These are phyloP conservation scores for Crotalus viridis DNA, from an alignment of 2,113 vertebrate genomes.

Conservation along the genomic window DNA sequence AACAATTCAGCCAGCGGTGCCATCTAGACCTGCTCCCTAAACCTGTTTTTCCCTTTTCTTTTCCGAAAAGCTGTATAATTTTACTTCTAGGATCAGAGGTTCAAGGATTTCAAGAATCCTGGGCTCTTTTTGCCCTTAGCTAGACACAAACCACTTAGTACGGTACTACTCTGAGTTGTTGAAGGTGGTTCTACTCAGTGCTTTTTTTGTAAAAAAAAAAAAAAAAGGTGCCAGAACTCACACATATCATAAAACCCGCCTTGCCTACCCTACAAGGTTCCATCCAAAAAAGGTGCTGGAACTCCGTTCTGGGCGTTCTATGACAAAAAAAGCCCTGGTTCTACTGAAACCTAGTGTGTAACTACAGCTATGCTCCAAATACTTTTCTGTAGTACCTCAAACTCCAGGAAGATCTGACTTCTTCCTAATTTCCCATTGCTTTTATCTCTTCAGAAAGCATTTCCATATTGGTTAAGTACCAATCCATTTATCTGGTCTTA, in stretches of 20 bases:
- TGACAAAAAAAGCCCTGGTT: neutral
- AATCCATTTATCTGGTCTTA: neutral
- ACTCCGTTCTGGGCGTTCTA: too few species aligned
- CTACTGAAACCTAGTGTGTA: neutral
- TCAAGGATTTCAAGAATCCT: neutral
- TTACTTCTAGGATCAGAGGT: neutral
- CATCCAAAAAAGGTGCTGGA: too few species aligned
- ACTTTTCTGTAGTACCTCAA: neutral
- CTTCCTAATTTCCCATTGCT: neutral
- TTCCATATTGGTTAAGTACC: neutral
- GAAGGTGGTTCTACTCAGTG: neutral
- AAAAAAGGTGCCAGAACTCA: too few species aligned
- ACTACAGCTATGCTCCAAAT: neutral
- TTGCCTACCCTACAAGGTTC: too few species aligned
- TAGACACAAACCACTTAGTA: neutral
- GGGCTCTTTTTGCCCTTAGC: neutral
- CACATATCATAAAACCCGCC: too few species aligned
- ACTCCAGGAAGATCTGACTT: neutral
- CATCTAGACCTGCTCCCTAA: neutral
- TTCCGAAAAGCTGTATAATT: neutral
- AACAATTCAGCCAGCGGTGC: neutral
- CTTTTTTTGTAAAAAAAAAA: too few species aligned
- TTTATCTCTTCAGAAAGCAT: neutral
- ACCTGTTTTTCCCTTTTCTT: neutral
- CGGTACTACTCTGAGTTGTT: neutral